phyloP scores from a whole-genome alignment of 2,888 invertebrate species.

The Drosophila trichaetosa region DNA sequence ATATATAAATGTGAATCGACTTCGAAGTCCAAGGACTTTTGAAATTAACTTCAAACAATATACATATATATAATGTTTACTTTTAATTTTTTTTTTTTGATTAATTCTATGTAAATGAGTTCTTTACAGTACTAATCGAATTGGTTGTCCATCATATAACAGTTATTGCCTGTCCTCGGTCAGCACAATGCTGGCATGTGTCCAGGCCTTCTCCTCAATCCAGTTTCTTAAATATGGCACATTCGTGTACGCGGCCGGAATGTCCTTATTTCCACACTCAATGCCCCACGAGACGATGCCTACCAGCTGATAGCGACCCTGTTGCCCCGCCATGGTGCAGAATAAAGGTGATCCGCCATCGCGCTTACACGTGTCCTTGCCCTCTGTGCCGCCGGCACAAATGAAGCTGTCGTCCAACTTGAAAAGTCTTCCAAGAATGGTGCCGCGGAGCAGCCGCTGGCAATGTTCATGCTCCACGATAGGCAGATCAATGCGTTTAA shows the following conservation, averaged over 20 bases:
- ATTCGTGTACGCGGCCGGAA: slow-evolving; percentile 91
- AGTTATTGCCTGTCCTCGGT: slow-evolving; percentile 6
- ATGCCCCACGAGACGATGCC: slow-evolving; percentile 89
- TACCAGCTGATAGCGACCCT: slow-evolving; percentile 63
- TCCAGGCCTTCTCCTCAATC: slow-evolving; percentile 86
- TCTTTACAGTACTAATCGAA: background rate
- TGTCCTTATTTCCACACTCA: slow-evolving; percentile 88
- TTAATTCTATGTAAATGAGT: background rate
- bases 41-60: background rate
- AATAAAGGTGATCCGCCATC: slow-evolving; percentile 92
- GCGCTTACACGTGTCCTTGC: slow-evolving; percentile 85
- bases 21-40: background rate
- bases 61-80: background rate
- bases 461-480: slow-evolving; percentile 86
- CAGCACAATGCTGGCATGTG: slow-evolving; percentile 35
- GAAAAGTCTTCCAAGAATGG: slow-evolving; percentile 89
- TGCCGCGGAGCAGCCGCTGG: slow-evolving; percentile 85
- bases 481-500: slow-evolving; percentile 90
- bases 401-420: slow-evolving; percentile 88
- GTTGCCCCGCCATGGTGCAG: slow-evolving; percentile 86
- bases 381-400: slow-evolving; percentile 91
- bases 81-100: too few species aligned
- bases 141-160: too few species aligned
- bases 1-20: background rate
- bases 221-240: slow-evolving; percentile 88